phyloP scores from a whole-genome alignment of 1,140 invertebrate species.

The Drosophila bifasciata region DNA sequence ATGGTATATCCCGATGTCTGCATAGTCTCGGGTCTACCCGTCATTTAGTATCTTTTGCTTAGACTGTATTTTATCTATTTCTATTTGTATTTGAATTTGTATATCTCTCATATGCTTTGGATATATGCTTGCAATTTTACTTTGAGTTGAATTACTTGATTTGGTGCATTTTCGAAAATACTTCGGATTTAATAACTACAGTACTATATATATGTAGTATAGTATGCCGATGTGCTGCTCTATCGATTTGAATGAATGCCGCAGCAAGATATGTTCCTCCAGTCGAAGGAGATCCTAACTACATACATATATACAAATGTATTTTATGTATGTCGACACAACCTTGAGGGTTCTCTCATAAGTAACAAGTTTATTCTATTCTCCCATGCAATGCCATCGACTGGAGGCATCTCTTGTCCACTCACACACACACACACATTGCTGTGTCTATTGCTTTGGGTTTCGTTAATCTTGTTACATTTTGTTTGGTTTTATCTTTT shows the following conservation, averaged over 20 bases:
- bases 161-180: conserved; percentile 67
- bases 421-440: too few relatives aligned
- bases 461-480: not conserved
- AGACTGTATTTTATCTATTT: conserved; percentile 28
- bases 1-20: conserved; percentile 36
- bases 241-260: conserved; percentile 16
- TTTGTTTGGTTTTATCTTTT: not conserved
- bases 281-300: conserved; percentile 22
- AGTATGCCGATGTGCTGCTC: conserved; percentile 9
- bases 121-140: conserved; percentile 39
- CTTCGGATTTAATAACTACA: conserved; percentile 35
- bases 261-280: conserved; percentile 30
- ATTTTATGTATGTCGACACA: conserved; percentile 24
- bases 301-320: not conserved
- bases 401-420: not conserved
- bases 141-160: conserved; percentile 44
- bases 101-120: conserved; percentile 61
- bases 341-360: conserved; percentile 37
- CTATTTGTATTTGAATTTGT: conserved; percentile 22
- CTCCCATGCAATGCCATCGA: not conserved
- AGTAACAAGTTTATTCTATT: conserved; percentile 9
- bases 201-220: too few relatives aligned
- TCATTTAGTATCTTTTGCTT: conserved; percentile 21
- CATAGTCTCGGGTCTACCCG: not conserved
- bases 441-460: not conserved